These are phyloP conservation scores for Crossaster papposus DNA, from an alignment of 53 echinoderm and acorn worm genomes.

Conservation along the genomic window DNA sequence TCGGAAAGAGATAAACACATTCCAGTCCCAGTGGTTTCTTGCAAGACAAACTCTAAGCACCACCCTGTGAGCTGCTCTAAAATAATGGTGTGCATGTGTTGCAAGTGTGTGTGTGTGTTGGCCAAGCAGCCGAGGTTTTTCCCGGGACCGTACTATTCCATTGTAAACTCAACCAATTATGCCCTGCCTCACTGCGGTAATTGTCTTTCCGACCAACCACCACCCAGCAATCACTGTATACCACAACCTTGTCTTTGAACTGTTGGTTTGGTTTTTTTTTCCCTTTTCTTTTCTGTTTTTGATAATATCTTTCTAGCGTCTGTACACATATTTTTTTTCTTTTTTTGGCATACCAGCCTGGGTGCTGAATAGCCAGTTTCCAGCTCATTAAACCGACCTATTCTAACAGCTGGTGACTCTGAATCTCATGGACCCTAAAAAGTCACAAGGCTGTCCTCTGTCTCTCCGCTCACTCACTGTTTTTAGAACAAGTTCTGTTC, in stretches of 20 bases:
- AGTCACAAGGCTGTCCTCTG: constrained; percentile 31
- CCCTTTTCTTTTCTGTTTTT: background rate
- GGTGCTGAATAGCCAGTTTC: constrained; percentile 50
- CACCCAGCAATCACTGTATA: constrained; percentile 37
- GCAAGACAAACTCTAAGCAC: constrained; percentile 26
- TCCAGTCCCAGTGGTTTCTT: constrained; percentile 10
- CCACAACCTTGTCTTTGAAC: constrained; percentile 45
- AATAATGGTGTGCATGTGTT: constrained; percentile 37
- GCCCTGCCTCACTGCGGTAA: constrained; percentile 26
- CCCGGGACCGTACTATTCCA: background rate
- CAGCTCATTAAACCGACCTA: constrained; percentile 50
- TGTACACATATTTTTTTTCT: background rate
- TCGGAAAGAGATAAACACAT: constrained; percentile 66
- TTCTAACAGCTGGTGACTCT: constrained; percentile 54
- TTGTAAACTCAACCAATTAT: constrained; percentile 44
- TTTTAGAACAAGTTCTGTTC: constrained; percentile 1
- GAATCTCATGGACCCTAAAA: constrained; percentile 26
- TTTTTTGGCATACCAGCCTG: constrained; percentile 31
- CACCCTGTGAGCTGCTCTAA: background rate
- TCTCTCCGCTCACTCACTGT: background rate
- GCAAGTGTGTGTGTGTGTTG: background rate
- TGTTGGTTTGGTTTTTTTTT: too few relatives aligned
- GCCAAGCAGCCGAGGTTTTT: background rate
- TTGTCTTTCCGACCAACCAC: constrained; percentile 48
- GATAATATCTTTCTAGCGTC: background rate